Evolutionary conservation across 2,113 vertebrate genomes (phyloP).

Genomic region (Gobiocypris rarus): DNA sequence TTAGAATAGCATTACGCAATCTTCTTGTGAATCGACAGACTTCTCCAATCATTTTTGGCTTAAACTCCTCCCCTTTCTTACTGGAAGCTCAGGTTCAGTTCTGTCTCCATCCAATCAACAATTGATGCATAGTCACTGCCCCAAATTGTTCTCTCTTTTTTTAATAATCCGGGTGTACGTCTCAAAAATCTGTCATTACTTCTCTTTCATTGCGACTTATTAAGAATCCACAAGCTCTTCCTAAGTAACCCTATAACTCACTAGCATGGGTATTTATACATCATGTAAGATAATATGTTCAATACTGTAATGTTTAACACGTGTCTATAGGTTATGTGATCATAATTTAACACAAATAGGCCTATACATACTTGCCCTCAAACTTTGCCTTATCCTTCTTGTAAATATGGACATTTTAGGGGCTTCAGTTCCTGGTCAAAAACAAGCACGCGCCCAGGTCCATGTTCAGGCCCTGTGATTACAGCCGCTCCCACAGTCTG

Average conservation of each 20-base stretch:
- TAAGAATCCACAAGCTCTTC: not conserved
- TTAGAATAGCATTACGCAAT: too few species aligned
- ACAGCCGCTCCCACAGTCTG: slow-evolving; percentile 38
- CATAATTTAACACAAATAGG: not conserved
- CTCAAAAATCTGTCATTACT: not conserved
- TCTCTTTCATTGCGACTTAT: not conserved
- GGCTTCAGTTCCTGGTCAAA: not conserved
- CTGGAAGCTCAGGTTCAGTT: not conserved
- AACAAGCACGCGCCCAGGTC: not conserved
- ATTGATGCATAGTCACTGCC: not conserved
- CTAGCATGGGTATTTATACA: not conserved
- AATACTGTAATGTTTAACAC: not conserved
- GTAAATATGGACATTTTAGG: not conserved
- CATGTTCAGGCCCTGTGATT: slow-evolving; percentile 11
- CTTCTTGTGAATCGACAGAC: too few species aligned
- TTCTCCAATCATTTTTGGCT: not conserved
- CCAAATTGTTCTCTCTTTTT: not conserved
- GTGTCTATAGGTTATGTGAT: not conserved
- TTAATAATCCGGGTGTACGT: not conserved
- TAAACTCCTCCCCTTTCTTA: not conserved
- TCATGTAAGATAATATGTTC: not conserved
- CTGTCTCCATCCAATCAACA: not conserved
- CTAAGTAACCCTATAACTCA: not conserved
- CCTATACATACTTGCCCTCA: not conserved
- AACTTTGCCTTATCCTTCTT: not conserved